phyloP scores from a whole-genome alignment of 2,888 invertebrate species.

The Ophioninae sp. region DNA sequence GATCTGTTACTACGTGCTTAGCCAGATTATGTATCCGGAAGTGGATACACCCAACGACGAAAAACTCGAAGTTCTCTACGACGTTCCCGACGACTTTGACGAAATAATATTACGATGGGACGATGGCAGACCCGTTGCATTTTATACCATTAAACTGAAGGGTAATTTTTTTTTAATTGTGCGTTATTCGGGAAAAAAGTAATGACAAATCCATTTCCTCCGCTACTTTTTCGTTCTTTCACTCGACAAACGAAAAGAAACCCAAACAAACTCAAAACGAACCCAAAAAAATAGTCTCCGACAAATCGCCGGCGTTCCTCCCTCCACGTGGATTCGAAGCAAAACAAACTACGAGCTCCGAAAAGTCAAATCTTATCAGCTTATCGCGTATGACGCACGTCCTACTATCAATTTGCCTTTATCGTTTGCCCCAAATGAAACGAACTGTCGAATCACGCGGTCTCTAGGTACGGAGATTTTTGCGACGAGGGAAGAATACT shows the following conservation, averaged over 20 bases:
- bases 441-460: not conserved
- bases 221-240: too few relatives aligned
- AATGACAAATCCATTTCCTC: too few relatives aligned
- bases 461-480: constrained; percentile 72
- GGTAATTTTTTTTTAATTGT: constrained; percentile 67
- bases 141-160: constrained; percentile 79
- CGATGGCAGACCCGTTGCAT: constrained; percentile 74
- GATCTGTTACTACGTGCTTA: constrained; percentile 71
- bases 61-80: constrained; percentile 72
- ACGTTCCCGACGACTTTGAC: constrained; percentile 71
- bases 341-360: not conserved
- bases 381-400: constrained; percentile 4
- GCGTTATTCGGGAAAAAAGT: too few relatives aligned
- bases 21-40: constrained; percentile 75
- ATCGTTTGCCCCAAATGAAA: not conserved
- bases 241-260: too few relatives aligned
- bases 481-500: constrained; percentile 71
- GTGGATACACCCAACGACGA: constrained; percentile 70
- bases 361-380: constrained; percentile 15
- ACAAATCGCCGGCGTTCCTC: not conserved
- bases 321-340: not conserved
- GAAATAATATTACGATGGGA: constrained; percentile 72
- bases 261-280: too few relatives aligned
- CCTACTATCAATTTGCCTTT: not conserved
- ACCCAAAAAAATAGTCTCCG: too few relatives aligned